Conservation (phyloP, 2,888 invertebrate genomes). For the Emesis russula region DNA sequence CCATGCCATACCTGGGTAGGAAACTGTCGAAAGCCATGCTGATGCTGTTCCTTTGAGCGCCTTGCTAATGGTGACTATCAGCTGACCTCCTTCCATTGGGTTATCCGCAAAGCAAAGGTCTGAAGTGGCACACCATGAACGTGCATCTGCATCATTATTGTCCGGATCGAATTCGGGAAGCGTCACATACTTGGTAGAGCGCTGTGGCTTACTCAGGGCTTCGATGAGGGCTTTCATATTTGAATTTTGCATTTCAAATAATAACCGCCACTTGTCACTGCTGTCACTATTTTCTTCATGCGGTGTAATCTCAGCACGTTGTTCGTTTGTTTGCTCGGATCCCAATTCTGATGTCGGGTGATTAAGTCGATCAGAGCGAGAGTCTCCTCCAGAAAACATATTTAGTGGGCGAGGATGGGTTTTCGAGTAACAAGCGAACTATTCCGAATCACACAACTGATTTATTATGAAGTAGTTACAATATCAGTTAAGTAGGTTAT, state of each 20-base stretch:
- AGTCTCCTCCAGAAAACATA: not conserved
- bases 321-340: not conserved
- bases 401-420: not conserved
- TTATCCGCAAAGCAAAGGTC: not conserved
- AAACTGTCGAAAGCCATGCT: slow-evolving; percentile 65
- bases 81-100: no score
- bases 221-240: slow-evolving; percentile 26
- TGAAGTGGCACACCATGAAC: slow-evolving; percentile 4
- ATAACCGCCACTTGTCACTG: not conserved
- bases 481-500: no score
- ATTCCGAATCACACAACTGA: no score
- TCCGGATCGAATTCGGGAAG: slow-evolving; percentile 15
- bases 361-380: no score
- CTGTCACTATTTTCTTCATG: not conserved
- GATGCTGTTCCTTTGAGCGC: no score
- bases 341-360: slow-evolving; percentile 2
- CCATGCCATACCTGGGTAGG: slow-evolving; percentile 67
- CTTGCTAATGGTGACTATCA: no score
- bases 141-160: slow-evolving; percentile 5
- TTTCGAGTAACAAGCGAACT: not conserved
- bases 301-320: not conserved
- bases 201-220: not conserved
- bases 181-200: not conserved
- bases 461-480: no score
- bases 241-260: slow-evolving; percentile 20